Evolutionary conservation across 2,888 invertebrate species (phyloP).

Genomic region (Tortrix viridana): DNA sequence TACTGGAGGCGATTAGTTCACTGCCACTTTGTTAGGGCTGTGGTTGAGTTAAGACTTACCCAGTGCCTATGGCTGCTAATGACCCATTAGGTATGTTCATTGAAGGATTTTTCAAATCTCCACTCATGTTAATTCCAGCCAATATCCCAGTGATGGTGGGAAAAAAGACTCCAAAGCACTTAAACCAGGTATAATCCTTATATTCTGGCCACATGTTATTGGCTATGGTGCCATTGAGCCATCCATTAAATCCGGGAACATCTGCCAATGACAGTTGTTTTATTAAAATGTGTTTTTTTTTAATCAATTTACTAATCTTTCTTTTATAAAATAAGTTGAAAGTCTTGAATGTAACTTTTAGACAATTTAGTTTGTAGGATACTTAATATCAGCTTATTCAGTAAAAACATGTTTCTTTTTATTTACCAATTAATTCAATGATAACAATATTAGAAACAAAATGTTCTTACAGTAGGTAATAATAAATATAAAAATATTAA

Average conservation of each 20-base stretch:
- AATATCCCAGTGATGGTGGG: constrained; percentile 98
- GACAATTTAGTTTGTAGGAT: too few species aligned
- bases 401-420: too few species aligned
- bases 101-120: constrained; percentile 95
- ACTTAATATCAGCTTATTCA: too few species aligned
- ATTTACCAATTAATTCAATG: too few species aligned
- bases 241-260: constrained; percentile 91
- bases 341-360: too few species aligned
- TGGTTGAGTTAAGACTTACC: constrained; percentile 77
- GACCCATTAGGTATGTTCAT: constrained; percentile 97
- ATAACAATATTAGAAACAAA: too few species aligned
- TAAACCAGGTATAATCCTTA: constrained; percentile 95
- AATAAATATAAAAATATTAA: neutral
- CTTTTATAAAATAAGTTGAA: too few species aligned
- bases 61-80: constrained; percentile 94
- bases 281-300: neutral
- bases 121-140: constrained; percentile 99
- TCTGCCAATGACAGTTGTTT: constrained; percentile 15
- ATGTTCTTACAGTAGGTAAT: too few species aligned
- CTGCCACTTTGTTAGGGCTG: neutral
- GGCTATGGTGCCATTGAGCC: constrained; percentile 90
- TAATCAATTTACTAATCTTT: too few species aligned
- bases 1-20: too few species aligned
- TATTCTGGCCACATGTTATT: constrained; percentile 93
- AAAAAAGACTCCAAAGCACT: constrained; percentile 98